Evolutionary conservation across 2,797 vertebrate species (phyloP).

Genomic region (Chiroxiphia lanceolata): DNA sequence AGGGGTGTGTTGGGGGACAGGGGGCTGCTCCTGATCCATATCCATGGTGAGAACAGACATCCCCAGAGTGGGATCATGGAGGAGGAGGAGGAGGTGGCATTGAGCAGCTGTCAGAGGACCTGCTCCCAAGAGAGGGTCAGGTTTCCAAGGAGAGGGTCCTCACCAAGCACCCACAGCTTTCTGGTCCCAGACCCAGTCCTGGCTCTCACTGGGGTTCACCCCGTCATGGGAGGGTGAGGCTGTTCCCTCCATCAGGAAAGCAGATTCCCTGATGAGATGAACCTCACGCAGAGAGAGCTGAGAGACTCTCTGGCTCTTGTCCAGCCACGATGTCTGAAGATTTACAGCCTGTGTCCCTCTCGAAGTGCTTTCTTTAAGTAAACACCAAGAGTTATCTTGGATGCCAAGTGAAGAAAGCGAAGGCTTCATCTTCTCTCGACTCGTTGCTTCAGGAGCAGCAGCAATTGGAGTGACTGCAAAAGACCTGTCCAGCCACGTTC

Average conservation of each 20-base stretch:
- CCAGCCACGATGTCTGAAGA: background rate
- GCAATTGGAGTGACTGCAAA: background rate
- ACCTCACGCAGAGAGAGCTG: background rate
- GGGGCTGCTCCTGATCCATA: background rate
- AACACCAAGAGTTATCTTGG: background rate
- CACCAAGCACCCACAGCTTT: background rate
- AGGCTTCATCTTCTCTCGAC: background rate
- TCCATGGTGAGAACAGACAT: background rate
- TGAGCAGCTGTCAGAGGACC: background rate
- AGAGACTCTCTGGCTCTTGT: background rate
- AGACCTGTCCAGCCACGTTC: background rate
- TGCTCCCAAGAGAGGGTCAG: background rate
- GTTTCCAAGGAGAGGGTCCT: background rate
- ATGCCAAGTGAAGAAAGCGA: background rate
- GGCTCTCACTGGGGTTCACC: background rate
- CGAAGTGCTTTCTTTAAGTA: background rate
- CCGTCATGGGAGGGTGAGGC: background rate
- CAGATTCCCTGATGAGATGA: background rate
- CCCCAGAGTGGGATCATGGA: background rate
- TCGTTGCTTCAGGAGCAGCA: background rate
- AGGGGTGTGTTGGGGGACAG: background rate
- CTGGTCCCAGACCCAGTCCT: background rate
- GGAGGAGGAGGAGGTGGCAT: accelerated
- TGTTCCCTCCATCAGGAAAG: background rate
- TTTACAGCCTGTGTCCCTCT: background rate